Evolutionary conservation across 2,113 vertebrate genomes (phyloP), one percentile per base, ranked within the genome.

Genomic region (Bubo scandiacus): DNA sequence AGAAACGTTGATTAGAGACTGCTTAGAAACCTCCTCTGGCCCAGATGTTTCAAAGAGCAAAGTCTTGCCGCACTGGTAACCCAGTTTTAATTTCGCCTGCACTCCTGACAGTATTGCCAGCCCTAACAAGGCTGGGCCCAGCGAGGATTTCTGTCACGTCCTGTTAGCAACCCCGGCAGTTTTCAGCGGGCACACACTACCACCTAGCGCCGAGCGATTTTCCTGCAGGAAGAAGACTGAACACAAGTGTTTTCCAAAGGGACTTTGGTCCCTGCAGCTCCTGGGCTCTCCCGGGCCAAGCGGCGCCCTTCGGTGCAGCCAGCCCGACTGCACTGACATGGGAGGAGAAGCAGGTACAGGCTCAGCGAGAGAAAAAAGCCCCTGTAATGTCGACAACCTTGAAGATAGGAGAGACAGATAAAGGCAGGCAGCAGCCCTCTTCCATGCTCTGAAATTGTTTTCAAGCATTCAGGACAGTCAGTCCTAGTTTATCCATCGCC

Each of bases 341-440:
- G 66, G 47, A 22, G 29, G 7, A 73, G 36, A 12, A 72, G 43
- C 25, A 9, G 20, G 25, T 8, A 43, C 14, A 23, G 51, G 43
- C 43, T 18, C 43, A 73, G n/a, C 38, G 26, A 7, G 49, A 15
- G 9, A 27, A 16, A 16, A 49, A 68, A 62, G 26, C 19, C 23
- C 26, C 22, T 6, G n/a, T 34, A 13, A 29, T 1, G 23, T 22
- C 8, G 0, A 12, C 42, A 32, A 34, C 10, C 13, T 2, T 8
- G 12, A 47, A 38, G 34, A 12, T 3, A 40, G 21, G 19, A 45
- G 7, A 19, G 10, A 17, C 14, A 1, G 0, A 18, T 21, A 21
- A n/a, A 32, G 62, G 36, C 5, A 7, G 15, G 19, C 77, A 58
- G 4, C 2, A 15, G 9, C 8, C 14, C 22, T 54, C 26, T 43